These are phyloP conservation scores for Pseudolycoriella hygida DNA, from an alignment of 2,888 invertebrate genomes.

Conservation along the genomic window DNA sequence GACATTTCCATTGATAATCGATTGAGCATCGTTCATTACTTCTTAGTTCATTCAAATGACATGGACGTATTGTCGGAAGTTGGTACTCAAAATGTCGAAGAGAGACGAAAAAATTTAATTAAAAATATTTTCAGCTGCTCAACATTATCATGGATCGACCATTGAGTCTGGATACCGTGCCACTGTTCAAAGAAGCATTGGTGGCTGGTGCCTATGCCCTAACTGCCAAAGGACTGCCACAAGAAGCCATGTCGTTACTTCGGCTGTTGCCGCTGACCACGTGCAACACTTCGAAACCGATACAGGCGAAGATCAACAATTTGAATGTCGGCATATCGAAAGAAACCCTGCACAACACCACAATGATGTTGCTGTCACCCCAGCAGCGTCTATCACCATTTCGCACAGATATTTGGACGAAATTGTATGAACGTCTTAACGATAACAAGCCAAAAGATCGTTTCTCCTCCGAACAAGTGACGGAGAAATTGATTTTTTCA, in stretches of 20 bases:
- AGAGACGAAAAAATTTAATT: not conserved
- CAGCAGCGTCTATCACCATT: slow-evolving; percentile 71
- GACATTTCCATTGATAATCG: slow-evolving; percentile 51
- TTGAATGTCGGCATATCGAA: slow-evolving; percentile 48
- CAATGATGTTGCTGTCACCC: slow-evolving; percentile 67
- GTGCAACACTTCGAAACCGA: slow-evolving; percentile 21
- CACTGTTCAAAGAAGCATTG: slow-evolving; percentile 61
- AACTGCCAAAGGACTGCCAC: slow-evolving; percentile 50
- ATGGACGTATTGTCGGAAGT: slow-evolving; percentile 57
- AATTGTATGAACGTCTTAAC: slow-evolving; percentile 56
- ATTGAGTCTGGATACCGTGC: slow-evolving; percentile 35
- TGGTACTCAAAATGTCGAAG: slow-evolving; percentile 12
- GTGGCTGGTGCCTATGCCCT: slow-evolving; percentile 55
- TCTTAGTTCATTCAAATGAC: slow-evolving; percentile 60
- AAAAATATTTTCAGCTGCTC: slow-evolving; percentile 26
- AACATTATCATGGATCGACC: slow-evolving; percentile 41
- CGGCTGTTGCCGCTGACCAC: slow-evolving; percentile 55
- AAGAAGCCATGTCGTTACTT: slow-evolving; percentile 50
- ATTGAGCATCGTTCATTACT: slow-evolving; percentile 65
- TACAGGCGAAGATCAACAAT: slow-evolving; percentile 27
- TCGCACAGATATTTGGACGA: slow-evolving; percentile 66
- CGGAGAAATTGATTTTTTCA: slow-evolving; percentile 61
- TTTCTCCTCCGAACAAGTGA: slow-evolving; percentile 50
- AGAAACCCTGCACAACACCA: slow-evolving; percentile 63
- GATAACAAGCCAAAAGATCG: slow-evolving; percentile 39